phyloP scores from a whole-genome alignment of 30 jellyfish, hydroid and myxozoan genomes.

The Cassiopea xamachana region DNA sequence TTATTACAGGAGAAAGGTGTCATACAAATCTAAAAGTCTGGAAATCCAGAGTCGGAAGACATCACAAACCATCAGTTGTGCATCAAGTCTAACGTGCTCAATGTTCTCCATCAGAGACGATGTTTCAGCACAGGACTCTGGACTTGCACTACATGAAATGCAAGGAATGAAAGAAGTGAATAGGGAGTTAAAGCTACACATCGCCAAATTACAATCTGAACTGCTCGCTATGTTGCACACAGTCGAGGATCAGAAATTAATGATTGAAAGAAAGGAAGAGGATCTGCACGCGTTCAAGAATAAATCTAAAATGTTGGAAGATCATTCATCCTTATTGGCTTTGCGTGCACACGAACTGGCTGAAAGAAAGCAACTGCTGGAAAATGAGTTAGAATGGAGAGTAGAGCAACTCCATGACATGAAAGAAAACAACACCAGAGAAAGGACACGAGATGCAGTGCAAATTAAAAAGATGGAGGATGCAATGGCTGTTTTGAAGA shows the following conservation, averaged over 20 bases:
- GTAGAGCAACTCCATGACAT: neutral
- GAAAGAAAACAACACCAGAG: neutral
- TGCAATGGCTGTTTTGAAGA: neutral
- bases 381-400: neutral
- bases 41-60: too few relatives aligned
- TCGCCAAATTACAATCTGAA: neutral
- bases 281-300: neutral
- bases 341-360: neutral
- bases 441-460: neutral
- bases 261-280: neutral
- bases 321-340: constrained; percentile 2
- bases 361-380: neutral
- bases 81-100: neutral
- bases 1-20: neutral
- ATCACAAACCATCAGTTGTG: neutral
- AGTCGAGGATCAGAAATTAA: neutral
- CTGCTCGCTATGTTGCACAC: neutral
- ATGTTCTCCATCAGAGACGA: neutral
- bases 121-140: neutral
- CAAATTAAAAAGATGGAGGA: neutral
- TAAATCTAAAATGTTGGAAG: neutral
- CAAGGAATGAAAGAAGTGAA: neutral
- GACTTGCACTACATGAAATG: neutral
- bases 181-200: neutral
- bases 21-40: neutral